Evolutionary conservation across 2,888 invertebrate species (phyloP), one percentile per base, ranked within the genome.

Genomic region (Exephanes ischioxanthus): DNA sequence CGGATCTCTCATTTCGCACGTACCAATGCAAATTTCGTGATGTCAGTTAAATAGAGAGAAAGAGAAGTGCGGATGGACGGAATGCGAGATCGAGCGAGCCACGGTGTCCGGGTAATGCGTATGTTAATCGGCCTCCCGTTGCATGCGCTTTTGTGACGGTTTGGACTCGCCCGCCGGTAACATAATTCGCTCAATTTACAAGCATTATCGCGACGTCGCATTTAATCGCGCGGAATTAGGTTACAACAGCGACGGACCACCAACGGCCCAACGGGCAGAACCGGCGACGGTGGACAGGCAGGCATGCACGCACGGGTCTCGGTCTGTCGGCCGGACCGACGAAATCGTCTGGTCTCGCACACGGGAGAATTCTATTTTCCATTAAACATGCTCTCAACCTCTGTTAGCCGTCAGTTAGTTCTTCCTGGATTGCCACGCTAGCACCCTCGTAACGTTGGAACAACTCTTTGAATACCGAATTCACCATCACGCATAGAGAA

Each of bases 151-250:
- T 19, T 63, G 67, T 73, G 51, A 76, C 85, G 84, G 87, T 55
- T 63, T 85, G 87, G 89, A 63, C 80, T 71, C 71, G 61, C 51
- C 41, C 90, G 89, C 88, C 90, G 88, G 88, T 88, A 89, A 91
- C 92, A 93, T 93, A 93, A 93, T 93, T 93, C 90, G 89, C 90
- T 91, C 91, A 93, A 93, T 93, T 93, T 93, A 93, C 93, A 93
- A 93, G 92, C 92, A 92, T 93, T 93, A 93, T 93, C 91, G 89
- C 89, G 88, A 89, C 91, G 91, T 92, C 90, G 91, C 91, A 91
- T 92, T 93, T 93, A 92, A 93, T 92, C 91, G 90, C 82, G 86
- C 87, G 86, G 89, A 92, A 92, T 92, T 91, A 89, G 92, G 90
- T 93, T 92, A 91, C 85, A 87, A 84, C 83, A 87, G 77, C 86